Percentiles rank a stretch among this genome's conserved stretches.
phyloP scores from a whole-genome alignment of 1,140 invertebrate genomes.

The Mizuhopecten yessoensis region DNA sequence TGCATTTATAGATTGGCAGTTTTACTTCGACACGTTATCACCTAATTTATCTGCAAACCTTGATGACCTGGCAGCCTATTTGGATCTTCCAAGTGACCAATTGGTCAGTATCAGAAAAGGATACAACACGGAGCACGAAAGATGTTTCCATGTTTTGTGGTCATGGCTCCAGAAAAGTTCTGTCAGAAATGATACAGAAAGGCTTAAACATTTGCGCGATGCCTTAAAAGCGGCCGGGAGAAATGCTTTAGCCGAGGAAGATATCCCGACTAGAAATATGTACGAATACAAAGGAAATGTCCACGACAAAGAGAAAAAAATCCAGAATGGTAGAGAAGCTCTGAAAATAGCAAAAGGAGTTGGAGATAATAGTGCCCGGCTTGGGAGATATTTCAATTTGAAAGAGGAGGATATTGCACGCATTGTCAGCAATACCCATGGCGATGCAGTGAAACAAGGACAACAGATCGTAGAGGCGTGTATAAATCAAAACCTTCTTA shows the following conservation, averaged over 20 bases:
- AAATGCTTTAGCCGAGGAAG: neutral
- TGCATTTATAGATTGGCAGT: neutral
- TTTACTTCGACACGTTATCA: neutral
- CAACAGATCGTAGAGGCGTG: neutral
- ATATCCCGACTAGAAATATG: neutral
- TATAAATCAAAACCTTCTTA: neutral
- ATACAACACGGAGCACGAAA: neutral
- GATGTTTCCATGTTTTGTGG: neutral
- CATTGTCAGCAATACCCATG: neutral
- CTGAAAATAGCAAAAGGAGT: neutral
- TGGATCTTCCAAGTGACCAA: neutral
- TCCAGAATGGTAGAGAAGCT: neutral
- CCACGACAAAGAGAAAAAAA: neutral
- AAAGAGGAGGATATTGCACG: neutral
- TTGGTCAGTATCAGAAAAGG: neutral
- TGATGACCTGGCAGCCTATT: neutral
- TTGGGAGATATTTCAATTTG: neutral
- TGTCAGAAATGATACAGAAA: neutral
- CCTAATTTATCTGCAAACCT: neutral
- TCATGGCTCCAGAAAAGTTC: neutral
- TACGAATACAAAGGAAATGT: neutral
- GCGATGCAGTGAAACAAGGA: neutral
- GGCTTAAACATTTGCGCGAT: neutral
- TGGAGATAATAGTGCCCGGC: neutral
- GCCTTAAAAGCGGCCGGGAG: neutral